Conservation (phyloP, 37 sponge, comb jelly and placozoan genomes). For the Oscarella lobularis region DNA sequence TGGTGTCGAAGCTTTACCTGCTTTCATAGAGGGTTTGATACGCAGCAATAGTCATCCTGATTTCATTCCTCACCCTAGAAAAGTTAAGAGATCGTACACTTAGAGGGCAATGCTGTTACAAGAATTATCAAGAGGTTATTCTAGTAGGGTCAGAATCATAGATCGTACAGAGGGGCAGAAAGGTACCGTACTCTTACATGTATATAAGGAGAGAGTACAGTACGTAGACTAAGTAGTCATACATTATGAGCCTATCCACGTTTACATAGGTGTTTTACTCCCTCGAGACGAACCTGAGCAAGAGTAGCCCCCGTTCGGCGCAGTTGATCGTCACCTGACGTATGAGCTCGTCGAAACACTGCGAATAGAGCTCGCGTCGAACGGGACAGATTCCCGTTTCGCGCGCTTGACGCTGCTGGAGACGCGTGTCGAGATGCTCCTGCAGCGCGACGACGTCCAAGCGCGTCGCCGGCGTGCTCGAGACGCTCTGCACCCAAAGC, state of each 20-base stretch:
- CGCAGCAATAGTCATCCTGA: constrained; percentile 96
- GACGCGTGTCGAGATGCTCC: constrained; percentile 77
- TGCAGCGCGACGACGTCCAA: constrained; percentile 86
- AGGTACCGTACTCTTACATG: too few species aligned
- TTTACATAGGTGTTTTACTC: too few species aligned
- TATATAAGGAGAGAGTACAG: too few species aligned
- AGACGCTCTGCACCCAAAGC: constrained; percentile 90
- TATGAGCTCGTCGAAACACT: constrained; percentile 97
- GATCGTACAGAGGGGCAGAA: too few species aligned
- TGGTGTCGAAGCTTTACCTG: constrained; percentile 21
- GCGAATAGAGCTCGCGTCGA: constrained; percentile 93
- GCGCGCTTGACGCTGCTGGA: constrained; percentile 94
- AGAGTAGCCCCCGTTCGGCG: constrained; percentile 84
- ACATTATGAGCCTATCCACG: too few species aligned
- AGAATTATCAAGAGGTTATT: too few species aligned
- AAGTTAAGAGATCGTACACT: too few species aligned
- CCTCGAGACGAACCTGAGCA: constrained; percentile 44
- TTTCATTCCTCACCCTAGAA: constrained; percentile 97
- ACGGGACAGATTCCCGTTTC: constrained; percentile 99
- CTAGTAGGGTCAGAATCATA: too few species aligned
- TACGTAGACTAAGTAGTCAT: too few species aligned
- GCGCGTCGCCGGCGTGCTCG: constrained; percentile 91
- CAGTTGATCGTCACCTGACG: constrained; percentile 94
- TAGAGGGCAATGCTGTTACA: too few species aligned
- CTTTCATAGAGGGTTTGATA: constrained; percentile 99